Evolutionary conservation across 1,140 invertebrate species (phyloP), one percentile per base, ranked within the genome.

Genomic region (Drosophila mauritiana): DNA sequence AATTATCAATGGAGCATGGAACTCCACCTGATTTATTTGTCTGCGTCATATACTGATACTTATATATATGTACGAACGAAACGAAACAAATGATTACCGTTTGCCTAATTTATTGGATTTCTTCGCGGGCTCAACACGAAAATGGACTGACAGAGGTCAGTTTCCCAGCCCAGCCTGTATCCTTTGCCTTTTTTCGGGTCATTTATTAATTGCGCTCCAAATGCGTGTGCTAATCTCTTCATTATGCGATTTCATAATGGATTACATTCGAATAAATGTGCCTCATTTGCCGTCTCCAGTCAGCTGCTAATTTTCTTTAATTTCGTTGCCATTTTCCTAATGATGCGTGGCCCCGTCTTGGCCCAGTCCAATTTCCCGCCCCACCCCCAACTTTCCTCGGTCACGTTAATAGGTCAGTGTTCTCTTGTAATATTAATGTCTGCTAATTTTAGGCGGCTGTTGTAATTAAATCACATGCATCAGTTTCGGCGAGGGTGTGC

Each of bases 201-300:
- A 88, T 88, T 88, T 88, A 88, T 88, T 88, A 88, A 88, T 88
- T 88, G 84, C 73, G 72, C 43, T 59, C 78, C 74, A 76, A 69
- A 76, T 84, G 80, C 69, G 75, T 88, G 83, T 78, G 64, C 67
- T 88, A 88, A 88, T 88, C 83, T 88, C 83, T 88, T 88, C 83
- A 88, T 88, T 88, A 88, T 88, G 80, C 84, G 83, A 84, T 89
- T 89, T 84, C 83, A 88, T 88, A 88, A 88, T 88, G 83, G 80
- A 89, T 89, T 88, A 88, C 83, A 84, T 89, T 88, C 80, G 89
- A 88, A 88, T 88, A 88, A 88, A 88, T 88, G 83, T 69, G 67
- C 65, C 84, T 78, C 67, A 89, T 89, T 88, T 88, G 78, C 73
- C 75, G 64, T 43, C 62, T 22, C 36, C 39, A 40, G 49, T 59